Evolutionary conservation across 2,888 invertebrate genomes (phyloP), one percentile per base, ranked within the genome.

Genomic region (Endotricha flammealis): DNA sequence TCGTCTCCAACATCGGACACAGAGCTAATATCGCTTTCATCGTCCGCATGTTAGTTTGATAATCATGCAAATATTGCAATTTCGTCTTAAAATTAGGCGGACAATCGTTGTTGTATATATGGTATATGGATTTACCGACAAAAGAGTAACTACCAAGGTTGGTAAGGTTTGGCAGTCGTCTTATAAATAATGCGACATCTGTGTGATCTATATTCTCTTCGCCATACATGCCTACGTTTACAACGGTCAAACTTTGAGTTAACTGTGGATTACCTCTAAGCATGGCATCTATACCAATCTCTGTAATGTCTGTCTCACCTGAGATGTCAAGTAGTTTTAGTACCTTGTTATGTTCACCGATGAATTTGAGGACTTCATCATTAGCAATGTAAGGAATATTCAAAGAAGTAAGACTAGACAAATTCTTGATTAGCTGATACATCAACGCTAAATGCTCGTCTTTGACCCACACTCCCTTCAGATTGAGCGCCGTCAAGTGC

Each of bases 391-490:
- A 91, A 0, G 92, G 92, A 48, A 92, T 91, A 57, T 89, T 89
- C 1, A 92, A 70, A 13, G 88, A 89, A 2, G 88, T 89, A 32
- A 92, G 64, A 53, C 89, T 80, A n/a, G 75, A 81, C 29, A 91
- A 80, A 49, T 89, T 89, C 48, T 87, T 82, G 4, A 92, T 81
- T 14, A 91, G 68, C 14, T 89, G 80, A 42, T 89, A 90, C 77
- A 92, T 83, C 7, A 90, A 82, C 38, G 87, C 73, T 54, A 92
- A 86, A 50, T 91, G 89, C 45, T 92, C 92, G 33, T 91, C 92
- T 65, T 91, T 90, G 25, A 91, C 90, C 92, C 92, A 92, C 17
- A 92, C 90, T 8, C 92, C 92, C 77, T 92, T 92, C 38, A 92
- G 72, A 69, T 92, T 92, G 33, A 92, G 85, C 20, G 89, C 73